Conservation (phyloP, 2,888 invertebrate genomes). For the Noctua comes region DNA sequence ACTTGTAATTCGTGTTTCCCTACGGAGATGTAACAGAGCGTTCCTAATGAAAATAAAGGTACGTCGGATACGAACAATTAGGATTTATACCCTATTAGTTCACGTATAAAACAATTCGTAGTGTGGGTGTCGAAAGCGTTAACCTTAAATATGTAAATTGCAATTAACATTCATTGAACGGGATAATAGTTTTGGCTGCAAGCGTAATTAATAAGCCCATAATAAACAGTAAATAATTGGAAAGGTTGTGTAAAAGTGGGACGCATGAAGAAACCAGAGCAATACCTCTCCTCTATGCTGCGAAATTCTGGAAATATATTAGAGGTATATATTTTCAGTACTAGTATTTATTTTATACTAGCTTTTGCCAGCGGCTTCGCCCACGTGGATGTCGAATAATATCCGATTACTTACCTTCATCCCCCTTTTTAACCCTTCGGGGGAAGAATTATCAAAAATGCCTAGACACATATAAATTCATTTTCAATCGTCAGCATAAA, state of each 20-base stretch:
- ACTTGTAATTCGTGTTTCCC: conserved; percentile 69
- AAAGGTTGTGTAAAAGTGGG: conserved; percentile 7
- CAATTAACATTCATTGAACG: conserved; percentile 53
- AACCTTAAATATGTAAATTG: conserved; percentile 51
- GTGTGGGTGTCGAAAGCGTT: conserved; percentile 31
- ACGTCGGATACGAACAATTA: conserved; percentile 58
- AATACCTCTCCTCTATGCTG: too few relatives aligned
- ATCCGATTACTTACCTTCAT: too few relatives aligned
- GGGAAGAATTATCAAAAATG: too few relatives aligned
- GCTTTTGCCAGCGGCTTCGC: too few relatives aligned
- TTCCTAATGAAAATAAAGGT: conserved; percentile 72
- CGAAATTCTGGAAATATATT: too few relatives aligned
- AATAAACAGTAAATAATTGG: conserved; percentile 35
- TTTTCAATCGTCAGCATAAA: too few relatives aligned
- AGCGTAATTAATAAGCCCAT: conserved; percentile 25
- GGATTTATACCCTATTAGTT: conserved; percentile 62
- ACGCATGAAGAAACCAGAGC: too few relatives aligned
- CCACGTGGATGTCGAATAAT: too few relatives aligned
- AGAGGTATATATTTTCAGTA: too few relatives aligned
- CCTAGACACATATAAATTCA: too few relatives aligned
- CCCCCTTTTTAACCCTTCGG: too few relatives aligned
- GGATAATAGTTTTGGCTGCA: conserved; percentile 47
- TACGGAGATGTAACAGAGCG: conserved; percentile 43
- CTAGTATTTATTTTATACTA: too few relatives aligned
- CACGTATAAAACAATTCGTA: conserved; percentile 57